A percentile compares a stretch with the other conserved stretches of the same genome.
Evolutionary conservation across 2,888 invertebrate genomes (phyloP).

Genomic region (Mythimna albipuncta): DNA sequence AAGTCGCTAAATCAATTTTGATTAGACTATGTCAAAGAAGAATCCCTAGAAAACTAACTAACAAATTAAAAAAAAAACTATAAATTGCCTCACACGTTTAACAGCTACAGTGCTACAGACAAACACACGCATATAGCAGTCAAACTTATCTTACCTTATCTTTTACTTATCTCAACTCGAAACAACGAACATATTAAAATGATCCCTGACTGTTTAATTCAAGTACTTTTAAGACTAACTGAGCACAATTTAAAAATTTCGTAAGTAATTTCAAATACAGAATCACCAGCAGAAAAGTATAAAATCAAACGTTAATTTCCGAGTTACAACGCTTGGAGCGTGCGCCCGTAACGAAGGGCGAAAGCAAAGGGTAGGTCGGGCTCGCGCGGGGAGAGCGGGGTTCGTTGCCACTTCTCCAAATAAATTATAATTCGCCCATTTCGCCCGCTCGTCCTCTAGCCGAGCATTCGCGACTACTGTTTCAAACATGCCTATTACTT

Average conservation of each 20-base stretch:
- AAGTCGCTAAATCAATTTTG: no score
- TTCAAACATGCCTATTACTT: slow-evolving; percentile 77
- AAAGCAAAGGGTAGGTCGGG: slow-evolving; percentile 90
- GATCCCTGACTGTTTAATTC: not conserved
- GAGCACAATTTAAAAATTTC: not conserved
- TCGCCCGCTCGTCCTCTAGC: slow-evolving; percentile 83
- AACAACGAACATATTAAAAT: no score
- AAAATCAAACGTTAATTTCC: slow-evolving; percentile 56
- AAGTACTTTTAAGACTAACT: not conserved
- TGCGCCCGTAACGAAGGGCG: slow-evolving; percentile 89
- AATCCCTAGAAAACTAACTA: no score
- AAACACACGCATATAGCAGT: no score
- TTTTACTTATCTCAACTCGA: no score
- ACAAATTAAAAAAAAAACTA: no score
- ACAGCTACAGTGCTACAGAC: no score
- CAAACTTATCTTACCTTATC: no score
- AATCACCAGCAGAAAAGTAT: not conserved
- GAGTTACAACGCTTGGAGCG: slow-evolving; percentile 81
- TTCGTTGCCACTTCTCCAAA: slow-evolving; percentile 91
- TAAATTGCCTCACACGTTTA: no score
- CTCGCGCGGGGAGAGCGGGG: slow-evolving; percentile 76
- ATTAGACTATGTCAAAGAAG: no score
- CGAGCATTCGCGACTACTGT: slow-evolving; percentile 79
- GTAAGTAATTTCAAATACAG: not conserved
- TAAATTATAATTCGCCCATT: slow-evolving; percentile 91